Conservation (phyloP, 2,113 vertebrate species). For the Sinocyclocheilus anophthalmus region DNA sequence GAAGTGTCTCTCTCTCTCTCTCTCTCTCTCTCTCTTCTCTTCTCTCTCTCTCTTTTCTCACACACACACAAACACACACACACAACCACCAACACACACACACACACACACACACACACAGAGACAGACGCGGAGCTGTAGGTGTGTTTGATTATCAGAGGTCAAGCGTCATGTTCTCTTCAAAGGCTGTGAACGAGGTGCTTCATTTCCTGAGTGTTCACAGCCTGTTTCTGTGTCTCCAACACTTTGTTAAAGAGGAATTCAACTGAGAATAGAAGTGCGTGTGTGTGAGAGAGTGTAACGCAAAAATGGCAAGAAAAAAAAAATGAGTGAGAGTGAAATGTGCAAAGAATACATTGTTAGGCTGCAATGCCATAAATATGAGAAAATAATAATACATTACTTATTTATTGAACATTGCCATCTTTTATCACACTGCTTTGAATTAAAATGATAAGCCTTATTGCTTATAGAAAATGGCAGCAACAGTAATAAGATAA, state of each 20-base stretch:
- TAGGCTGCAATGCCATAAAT: background rate
- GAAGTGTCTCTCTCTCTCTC: background rate
- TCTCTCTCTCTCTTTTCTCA: background rate
- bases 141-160: constrained; percentile 42
- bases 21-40: too few relatives aligned
- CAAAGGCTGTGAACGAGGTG: constrained; percentile 50
- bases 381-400: background rate
- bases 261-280: constrained; percentile 1
- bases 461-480: constrained; percentile 1
- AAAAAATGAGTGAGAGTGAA: background rate
- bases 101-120: background rate
- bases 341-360: background rate
- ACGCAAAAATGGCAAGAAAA: background rate
- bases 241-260: constrained; percentile 18
- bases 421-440: background rate
- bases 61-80: background rate
- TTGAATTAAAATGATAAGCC: background rate
- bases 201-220: constrained; percentile 54
- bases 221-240: constrained; percentile 23
- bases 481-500: background rate
- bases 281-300: background rate
- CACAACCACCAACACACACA: background rate
- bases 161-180: constrained; percentile 29
- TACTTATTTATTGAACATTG: background rate
- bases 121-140: background rate